A percentile compares a stretch with the other conserved stretches of the same genome.
These are phyloP conservation scores for Flexamia atlantica DNA, from an alignment of 2,888 invertebrate genomes.

Conservation along the genomic window DNA sequence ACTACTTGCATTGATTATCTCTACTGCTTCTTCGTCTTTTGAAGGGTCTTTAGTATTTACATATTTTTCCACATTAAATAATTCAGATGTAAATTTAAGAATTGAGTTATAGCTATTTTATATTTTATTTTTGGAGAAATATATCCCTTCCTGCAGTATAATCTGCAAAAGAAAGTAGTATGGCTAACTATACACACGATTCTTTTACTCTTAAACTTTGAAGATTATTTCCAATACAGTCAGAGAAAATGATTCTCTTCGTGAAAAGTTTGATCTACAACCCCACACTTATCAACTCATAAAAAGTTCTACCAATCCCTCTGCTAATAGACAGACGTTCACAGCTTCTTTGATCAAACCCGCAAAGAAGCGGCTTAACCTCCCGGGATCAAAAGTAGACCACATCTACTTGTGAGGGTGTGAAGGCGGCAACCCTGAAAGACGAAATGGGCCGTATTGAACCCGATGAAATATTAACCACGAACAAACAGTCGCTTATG, in stretches of 20 bases:
- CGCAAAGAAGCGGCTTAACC: neutral
- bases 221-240: no score
- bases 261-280: conserved; percentile 4
- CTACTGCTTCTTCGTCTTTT: no score
- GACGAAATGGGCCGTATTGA: conserved; percentile 25
- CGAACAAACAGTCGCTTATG: conserved; percentile 54
- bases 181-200: no score
- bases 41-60: no score
- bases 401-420: neutral
- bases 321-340: neutral
- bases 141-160: no score
- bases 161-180: no score
- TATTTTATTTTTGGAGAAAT: no score
- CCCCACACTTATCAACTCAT: conserved; percentile 33
- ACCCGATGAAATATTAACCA: conserved; percentile 36
- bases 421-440: neutral
- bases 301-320: neutral
- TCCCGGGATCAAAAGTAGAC: neutral
- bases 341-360: conserved; percentile 28
- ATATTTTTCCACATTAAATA: no score
- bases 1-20: no score
- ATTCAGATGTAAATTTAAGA: no score
- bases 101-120: no score
- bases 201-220: no score
- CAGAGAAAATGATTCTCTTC: neutral